Conservation (phyloP, 1,140 invertebrate species). For the Lepidurus apus region DNA sequence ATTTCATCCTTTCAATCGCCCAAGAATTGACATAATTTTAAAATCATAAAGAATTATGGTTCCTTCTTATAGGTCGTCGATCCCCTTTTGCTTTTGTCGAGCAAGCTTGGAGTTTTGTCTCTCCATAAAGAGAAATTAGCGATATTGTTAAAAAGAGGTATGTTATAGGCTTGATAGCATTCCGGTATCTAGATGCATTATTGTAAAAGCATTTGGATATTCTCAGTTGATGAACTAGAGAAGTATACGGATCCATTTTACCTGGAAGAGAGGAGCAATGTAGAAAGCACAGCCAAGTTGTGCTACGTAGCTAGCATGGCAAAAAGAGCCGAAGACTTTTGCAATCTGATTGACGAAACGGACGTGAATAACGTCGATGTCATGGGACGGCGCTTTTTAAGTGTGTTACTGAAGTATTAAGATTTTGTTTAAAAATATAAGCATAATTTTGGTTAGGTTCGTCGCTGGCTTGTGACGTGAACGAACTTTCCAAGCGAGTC, state of each 20-base stretch:
- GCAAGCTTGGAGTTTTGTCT: background rate
- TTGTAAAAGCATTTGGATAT: too few relatives aligned
- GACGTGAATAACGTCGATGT: background rate
- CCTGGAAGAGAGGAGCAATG: background rate
- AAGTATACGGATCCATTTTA: conserved; percentile 14
- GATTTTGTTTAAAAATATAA: background rate
- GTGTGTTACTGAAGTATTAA: background rate
- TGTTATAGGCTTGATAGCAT: too few relatives aligned
- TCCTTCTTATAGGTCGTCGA: background rate
- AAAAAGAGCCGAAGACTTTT: background rate
- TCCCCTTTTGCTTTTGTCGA: background rate
- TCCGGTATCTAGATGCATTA: too few relatives aligned
- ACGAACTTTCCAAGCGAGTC: background rate
- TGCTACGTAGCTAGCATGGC: background rate
- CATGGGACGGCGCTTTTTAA: background rate
- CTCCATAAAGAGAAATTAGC: background rate
- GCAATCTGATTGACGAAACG: background rate
- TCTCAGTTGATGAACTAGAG: background rate
- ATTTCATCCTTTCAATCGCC: too few relatives aligned
- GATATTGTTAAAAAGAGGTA: background rate
- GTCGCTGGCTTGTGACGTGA: background rate
- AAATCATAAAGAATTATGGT: background rate
- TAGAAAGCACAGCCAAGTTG: background rate
- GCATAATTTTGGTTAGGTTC: background rate
- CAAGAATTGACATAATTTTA: too few relatives aligned